Percentiles rank a stretch among this genome's conserved stretches.
Conservation (phyloP, 1,140 invertebrate species). For the Saccostrea glomerata region DNA sequence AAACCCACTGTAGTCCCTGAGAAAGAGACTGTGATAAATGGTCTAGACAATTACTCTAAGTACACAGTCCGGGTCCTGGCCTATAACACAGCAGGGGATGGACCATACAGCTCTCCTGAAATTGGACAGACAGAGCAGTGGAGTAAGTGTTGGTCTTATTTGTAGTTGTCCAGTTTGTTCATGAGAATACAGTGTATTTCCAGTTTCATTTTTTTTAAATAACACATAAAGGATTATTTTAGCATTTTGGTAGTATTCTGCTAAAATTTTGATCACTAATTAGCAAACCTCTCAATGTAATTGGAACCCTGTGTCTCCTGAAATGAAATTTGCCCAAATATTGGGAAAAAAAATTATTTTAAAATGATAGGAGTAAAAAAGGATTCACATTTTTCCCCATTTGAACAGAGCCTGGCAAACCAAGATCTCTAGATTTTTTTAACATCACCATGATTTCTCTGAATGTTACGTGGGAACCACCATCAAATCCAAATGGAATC, state of each 20-base stretch:
- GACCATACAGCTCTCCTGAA: conserved; percentile 86
- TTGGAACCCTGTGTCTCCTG: too few relatives aligned
- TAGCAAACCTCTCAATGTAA: too few relatives aligned
- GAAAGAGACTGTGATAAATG: conserved; percentile 74
- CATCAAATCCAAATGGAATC: conserved; percentile 92
- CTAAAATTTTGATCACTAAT: too few relatives aligned
- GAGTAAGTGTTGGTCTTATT: conserved; percentile 47
- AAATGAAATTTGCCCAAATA: too few relatives aligned
- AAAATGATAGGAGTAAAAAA: too few relatives aligned
- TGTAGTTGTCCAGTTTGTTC: not conserved
- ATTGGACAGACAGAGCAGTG: conserved; percentile 48
- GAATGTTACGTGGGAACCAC: conserved; percentile 94
- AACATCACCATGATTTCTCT: conserved; percentile 98
- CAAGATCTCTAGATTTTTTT: conserved; percentile 89
- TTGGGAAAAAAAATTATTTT: too few relatives aligned
- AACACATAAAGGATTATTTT: too few relatives aligned
- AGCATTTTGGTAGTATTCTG: too few relatives aligned
- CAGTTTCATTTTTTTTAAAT: too few relatives aligned
- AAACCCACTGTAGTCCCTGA: conserved; percentile 54
- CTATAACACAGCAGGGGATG: conserved; percentile 98
- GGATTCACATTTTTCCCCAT: not conserved
- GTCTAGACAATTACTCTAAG: conserved; percentile 95
- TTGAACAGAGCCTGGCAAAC: conserved; percentile 86
- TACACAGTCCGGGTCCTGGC: conserved; percentile 95
- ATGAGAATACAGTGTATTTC: too few relatives aligned